Percentiles rank a stretch among this genome's conserved stretches.
phyloP scores from a whole-genome alignment of 2,797 vertebrate genomes.

The Pogoniulus pusillus region DNA sequence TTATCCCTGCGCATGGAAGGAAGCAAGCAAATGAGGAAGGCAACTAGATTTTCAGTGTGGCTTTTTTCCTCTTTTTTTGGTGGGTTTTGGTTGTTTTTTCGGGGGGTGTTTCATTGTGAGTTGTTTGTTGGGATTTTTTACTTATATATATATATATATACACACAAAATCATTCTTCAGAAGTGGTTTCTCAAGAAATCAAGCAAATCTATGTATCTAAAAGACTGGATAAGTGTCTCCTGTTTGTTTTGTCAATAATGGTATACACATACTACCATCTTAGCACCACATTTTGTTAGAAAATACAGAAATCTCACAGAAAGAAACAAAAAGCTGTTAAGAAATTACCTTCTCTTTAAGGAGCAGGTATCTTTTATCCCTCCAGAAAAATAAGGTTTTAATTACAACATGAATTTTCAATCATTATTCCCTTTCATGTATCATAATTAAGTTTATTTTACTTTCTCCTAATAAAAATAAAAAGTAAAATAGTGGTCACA shows the following conservation, averaged over 20 bases:
- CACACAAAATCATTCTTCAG: not conserved
- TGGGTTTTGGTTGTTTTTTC: too few relatives aligned
- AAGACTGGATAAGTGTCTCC: not conserved
- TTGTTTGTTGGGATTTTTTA: not conserved
- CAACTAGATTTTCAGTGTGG: not conserved
- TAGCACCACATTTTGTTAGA: not conserved
- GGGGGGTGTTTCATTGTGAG: not conserved
- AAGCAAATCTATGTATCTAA: not conserved
- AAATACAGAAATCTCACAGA: not conserved
- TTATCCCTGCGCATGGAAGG: not conserved
- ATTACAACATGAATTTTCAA: not conserved
- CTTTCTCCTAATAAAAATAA: too few relatives aligned
- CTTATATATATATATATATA: not conserved
- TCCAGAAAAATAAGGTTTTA: not conserved
- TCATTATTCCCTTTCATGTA: not conserved
- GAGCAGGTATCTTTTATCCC: not conserved
- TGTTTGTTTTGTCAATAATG: not conserved
- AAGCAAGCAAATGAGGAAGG: not conserved
- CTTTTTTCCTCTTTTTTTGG: not conserved
- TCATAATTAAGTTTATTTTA: too few relatives aligned
- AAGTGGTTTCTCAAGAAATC: not conserved
- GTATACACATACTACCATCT: not conserved
- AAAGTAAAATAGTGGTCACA: not conserved
- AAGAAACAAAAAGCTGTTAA: not conserved
- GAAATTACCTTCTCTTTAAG: not conserved